Conservation (phyloP, 1,140 invertebrate genomes). For the Paraescarpia echinospica region DNA sequence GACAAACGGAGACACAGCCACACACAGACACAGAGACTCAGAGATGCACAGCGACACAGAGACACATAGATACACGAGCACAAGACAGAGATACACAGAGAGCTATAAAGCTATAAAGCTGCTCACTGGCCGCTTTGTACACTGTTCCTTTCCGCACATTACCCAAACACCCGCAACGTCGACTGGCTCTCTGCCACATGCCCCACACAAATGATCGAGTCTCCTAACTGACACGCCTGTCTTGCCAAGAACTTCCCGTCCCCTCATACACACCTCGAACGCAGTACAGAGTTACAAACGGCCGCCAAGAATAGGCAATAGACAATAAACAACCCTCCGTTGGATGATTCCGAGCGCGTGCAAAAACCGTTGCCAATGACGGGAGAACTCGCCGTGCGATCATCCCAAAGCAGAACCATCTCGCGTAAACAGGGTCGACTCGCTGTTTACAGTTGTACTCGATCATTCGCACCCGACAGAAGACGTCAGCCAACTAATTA, state of each 20-base stretch:
- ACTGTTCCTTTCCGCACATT: no score
- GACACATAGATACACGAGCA: no score
- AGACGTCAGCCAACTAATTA: background rate
- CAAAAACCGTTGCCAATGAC: background rate
- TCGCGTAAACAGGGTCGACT: background rate
- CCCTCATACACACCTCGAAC: background rate
- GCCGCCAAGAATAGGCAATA: background rate
- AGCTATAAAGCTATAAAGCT: no score
- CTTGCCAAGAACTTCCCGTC: background rate
- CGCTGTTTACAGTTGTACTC: background rate
- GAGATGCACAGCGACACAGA: no score
- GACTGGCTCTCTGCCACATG: background rate
- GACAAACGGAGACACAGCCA: no score
- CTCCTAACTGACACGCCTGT: background rate
- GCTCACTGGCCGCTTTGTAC: no score
- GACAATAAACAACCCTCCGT: background rate
- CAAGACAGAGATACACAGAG: no score
- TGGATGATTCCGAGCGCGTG: background rate
- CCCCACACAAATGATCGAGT: background rate
- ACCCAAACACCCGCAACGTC: background rate
- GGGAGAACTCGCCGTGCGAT: background rate
- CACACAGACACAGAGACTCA: no score
- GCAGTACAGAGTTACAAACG: background rate
- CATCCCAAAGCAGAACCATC: background rate
- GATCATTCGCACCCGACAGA: background rate